A percentile compares a stretch with the other conserved stretches of the same genome.
These are phyloP conservation scores for Drosophila infuscata DNA, from an alignment of 2,888 invertebrate species.

Conservation along the genomic window DNA sequence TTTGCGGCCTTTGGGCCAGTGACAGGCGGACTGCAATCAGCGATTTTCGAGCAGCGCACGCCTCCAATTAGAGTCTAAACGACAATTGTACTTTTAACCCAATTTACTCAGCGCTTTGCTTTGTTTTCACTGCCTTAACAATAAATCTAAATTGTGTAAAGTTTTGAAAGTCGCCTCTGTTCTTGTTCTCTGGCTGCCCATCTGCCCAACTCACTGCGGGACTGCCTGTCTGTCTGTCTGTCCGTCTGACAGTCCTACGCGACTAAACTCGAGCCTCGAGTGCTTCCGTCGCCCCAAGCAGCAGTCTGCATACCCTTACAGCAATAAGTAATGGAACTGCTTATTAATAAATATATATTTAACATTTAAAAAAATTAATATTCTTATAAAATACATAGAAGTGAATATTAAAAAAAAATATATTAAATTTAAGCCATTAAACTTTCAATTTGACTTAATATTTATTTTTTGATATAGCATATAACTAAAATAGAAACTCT, in stretches of 20 bases:
- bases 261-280: constrained; percentile 40
- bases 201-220: constrained; percentile 6
- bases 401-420: neutral
- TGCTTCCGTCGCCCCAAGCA: constrained; percentile 27
- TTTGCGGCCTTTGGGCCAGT: constrained; percentile 74
- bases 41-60: constrained; percentile 66
- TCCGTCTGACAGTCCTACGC: constrained; percentile 11
- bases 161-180: constrained; percentile 61
- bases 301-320: constrained; percentile 32
- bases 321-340: neutral
- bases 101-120: constrained; percentile 67
- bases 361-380: neutral
- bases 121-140: constrained; percentile 62
- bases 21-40: constrained; percentile 72
- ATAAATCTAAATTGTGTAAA: constrained; percentile 75
- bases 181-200: constrained; percentile 14
- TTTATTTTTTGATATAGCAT: no score
- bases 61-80: constrained; percentile 79
- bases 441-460: no score
- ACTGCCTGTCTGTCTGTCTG: neutral
- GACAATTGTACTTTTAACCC: constrained; percentile 79
- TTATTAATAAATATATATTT: neutral
- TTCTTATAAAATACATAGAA: no score
- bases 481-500: no score
- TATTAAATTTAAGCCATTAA: no score